Conservation (phyloP, 2,797 vertebrate genomes). For the Chanos chanos region DNA sequence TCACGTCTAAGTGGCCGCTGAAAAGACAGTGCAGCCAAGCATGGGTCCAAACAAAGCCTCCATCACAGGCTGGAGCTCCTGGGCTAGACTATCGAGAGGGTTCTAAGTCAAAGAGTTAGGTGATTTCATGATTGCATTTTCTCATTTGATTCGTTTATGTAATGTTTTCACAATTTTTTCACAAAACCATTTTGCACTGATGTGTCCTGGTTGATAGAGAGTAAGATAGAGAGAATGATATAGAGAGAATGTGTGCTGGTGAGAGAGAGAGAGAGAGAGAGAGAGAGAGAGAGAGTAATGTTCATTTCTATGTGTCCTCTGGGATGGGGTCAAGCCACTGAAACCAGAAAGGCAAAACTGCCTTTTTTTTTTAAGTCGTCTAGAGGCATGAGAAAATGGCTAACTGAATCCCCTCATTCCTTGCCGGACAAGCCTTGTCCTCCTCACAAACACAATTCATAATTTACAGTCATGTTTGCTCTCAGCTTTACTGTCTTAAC, state of each 20-base stretch:
- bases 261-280: no score
- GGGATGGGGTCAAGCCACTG: neutral
- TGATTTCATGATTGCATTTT: no score
- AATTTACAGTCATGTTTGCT: slow-evolving; percentile 24
- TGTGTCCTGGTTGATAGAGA: neutral
- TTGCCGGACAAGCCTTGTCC: neutral
- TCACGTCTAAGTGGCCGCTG: slow-evolving; percentile 15
- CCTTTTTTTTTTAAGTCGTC: neutral
- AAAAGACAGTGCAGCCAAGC: slow-evolving; percentile 40
- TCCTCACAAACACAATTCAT: neutral
- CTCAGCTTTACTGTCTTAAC: slow-evolving; percentile 5
- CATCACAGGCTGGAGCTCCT: neutral
- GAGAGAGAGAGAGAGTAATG: no score
- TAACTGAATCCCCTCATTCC: neutral
- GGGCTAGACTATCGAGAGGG: neutral
- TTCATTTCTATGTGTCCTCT: neutral
- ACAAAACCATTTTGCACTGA: no score
- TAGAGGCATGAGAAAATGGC: neutral
- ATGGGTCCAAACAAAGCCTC: slow-evolving; percentile 13
- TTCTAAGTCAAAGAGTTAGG: no score
- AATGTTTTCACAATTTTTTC: no score
- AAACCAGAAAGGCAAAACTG: neutral
- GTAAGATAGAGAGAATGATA: neutral
- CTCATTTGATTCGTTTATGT: no score
- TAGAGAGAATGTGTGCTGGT: neutral